Percentiles rank a stretch among this genome's conserved stretches.
Conservation (phyloP, 2,888 invertebrate genomes). For the Brenthis ino region DNA sequence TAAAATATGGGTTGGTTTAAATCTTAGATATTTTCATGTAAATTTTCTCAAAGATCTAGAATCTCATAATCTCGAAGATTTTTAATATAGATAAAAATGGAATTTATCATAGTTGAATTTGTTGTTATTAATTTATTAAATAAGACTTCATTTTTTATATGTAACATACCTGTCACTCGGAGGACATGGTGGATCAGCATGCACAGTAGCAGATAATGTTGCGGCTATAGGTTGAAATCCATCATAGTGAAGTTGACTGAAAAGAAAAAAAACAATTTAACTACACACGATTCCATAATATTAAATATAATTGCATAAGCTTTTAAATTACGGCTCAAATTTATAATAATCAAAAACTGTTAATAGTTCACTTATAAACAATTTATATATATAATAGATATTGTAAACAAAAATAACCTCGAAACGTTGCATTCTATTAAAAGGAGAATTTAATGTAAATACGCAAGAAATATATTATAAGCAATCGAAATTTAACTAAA, state of each 20-base stretch:
- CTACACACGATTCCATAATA: neutral
- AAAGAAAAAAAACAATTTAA: conserved; percentile 45
- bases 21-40: no score
- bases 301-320: neutral
- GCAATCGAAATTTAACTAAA: no score
- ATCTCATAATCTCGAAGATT: no score
- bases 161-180: conserved; percentile 89
- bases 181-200: conserved; percentile 96
- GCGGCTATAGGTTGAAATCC: conserved; percentile 97
- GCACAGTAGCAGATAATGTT: conserved; percentile 90
- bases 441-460: no score
- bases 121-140: no score
- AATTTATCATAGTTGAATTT: no score
- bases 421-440: conserved; percentile 29
- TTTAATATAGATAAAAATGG: no score
- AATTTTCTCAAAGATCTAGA: no score
- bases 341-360: neutral
- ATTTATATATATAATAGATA: neutral
- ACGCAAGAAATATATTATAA: no score
- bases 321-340: neutral
- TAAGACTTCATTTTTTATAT: neutral
- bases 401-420: conserved; percentile 21
- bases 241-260: conserved; percentile 98
- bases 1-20: no score
- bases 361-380: neutral